phyloP scores from a whole-genome alignment of 2,113 vertebrate species.

The Odontesthes bonariensis region DNA sequence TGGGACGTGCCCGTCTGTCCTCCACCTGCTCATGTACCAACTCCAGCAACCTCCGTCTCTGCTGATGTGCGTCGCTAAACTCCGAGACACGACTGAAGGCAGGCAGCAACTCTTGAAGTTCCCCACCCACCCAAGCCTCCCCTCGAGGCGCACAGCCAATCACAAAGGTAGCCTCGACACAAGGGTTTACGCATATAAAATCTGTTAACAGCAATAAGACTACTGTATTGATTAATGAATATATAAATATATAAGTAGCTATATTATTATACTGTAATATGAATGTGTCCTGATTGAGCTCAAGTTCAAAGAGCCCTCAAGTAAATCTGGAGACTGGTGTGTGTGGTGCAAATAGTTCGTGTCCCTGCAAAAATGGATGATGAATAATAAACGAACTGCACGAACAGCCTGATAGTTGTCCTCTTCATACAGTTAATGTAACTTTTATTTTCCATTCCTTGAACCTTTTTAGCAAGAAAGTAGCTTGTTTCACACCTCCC shows the following conservation, averaged over 20 bases:
- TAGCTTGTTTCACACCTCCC: not conserved
- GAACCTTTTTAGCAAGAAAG: not conserved
- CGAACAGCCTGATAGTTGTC: not conserved
- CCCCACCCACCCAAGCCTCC: conserved; percentile 62
- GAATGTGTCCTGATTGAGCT: too few species aligned
- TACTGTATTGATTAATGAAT: too few species aligned
- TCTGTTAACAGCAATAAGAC: not conserved
- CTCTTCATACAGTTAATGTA: not conserved
- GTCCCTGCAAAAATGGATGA: too few species aligned
- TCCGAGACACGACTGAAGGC: conserved; percentile 34
- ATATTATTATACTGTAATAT: too few species aligned
- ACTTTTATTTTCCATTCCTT: not conserved
- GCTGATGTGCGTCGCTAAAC: conserved; percentile 33
- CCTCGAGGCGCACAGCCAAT: conserved; percentile 65
- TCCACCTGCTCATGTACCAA: not conserved
- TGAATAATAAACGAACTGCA: too few species aligned
- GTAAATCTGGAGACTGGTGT: too few species aligned
- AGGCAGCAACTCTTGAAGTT: conserved; percentile 52
- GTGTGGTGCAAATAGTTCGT: too few species aligned
- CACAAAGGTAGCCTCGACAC: conserved; percentile 32
- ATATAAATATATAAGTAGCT: too few species aligned
- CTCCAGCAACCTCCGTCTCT: not conserved
- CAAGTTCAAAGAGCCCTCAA: too few species aligned
- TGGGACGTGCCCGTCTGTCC: conserved; percentile 46
- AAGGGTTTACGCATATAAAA: conserved; percentile 1